Percentiles rank a stretch among this genome's conserved stretches.
Conservation (phyloP, 2,888 invertebrate genomes). For the Pseudococcus jackbeardsleyi region DNA sequence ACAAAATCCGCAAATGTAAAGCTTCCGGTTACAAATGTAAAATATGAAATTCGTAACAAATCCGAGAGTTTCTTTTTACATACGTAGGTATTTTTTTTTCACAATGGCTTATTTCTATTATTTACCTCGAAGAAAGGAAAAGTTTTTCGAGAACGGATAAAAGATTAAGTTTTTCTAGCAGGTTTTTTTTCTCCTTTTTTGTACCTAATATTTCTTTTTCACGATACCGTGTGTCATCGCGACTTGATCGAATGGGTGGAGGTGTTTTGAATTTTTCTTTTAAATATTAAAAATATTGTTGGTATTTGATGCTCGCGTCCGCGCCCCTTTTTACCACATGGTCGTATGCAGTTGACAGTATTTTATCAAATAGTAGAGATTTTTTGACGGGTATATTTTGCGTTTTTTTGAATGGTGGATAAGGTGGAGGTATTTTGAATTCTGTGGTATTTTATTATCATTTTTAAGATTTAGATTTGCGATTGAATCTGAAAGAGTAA, state of each 20-base stretch:
- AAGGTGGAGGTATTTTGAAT: too few relatives aligned
- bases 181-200: background rate
- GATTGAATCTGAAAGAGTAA: background rate
- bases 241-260: background rate
- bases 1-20: slow-evolving; percentile 18
- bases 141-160: slow-evolving; percentile 12
- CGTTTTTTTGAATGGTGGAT: background rate
- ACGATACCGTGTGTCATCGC: background rate
- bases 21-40: slow-evolving; percentile 33
- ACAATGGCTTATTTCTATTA: slow-evolving; percentile 35
- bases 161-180: slow-evolving; percentile 25
- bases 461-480: background rate
- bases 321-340: background rate
- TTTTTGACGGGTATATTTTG: background rate
- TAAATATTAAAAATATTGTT: slow-evolving; percentile 8
- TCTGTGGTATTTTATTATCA: background rate
- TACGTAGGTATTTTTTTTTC: background rate
- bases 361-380: background rate
- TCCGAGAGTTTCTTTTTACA: slow-evolving; percentile 25
- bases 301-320: background rate
- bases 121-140: slow-evolving; percentile 18
- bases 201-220: background rate
- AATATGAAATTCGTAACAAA: slow-evolving; percentile 3
- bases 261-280: slow-evolving; percentile 29
- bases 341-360: background rate